Conservation (phyloP, 2,797 vertebrate species). For the Acanthis flammea region DNA sequence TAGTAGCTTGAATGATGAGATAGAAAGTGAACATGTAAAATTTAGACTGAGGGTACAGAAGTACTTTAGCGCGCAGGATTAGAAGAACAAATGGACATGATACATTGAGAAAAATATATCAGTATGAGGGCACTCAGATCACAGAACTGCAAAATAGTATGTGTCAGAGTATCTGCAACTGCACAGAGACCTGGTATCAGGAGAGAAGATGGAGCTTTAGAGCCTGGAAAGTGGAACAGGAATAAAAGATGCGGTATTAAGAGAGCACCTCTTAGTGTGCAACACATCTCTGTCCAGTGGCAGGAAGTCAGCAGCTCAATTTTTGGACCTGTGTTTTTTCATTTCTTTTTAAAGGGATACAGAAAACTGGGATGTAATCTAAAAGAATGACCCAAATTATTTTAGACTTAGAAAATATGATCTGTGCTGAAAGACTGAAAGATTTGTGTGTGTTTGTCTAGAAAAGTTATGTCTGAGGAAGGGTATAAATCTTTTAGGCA, state of each 20-base stretch:
- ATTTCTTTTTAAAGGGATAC: neutral
- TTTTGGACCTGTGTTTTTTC: neutral
- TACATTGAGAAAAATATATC: neutral
- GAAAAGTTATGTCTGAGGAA: neutral
- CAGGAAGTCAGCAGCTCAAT: neutral
- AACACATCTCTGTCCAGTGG: neutral
- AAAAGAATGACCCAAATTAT: neutral
- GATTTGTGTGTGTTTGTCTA: neutral
- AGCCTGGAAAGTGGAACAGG: neutral
- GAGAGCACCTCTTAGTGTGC: neutral
- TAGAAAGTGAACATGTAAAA: neutral
- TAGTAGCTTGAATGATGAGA: neutral
- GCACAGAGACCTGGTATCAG: neutral
- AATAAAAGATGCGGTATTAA: neutral
- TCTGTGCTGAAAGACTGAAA: neutral
- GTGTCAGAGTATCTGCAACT: neutral
- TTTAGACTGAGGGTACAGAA: neutral
- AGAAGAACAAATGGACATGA: neutral
- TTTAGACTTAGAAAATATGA: neutral
- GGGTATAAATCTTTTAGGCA: neutral
- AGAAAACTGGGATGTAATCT: neutral
- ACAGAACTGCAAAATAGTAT: neutral
- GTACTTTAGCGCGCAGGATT: neutral
- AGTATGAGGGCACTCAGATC: neutral
- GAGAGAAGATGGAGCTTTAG: neutral